Evolutionary conservation across 2,888 invertebrate species (phyloP).

Genomic region (Macaria liturata): DNA sequence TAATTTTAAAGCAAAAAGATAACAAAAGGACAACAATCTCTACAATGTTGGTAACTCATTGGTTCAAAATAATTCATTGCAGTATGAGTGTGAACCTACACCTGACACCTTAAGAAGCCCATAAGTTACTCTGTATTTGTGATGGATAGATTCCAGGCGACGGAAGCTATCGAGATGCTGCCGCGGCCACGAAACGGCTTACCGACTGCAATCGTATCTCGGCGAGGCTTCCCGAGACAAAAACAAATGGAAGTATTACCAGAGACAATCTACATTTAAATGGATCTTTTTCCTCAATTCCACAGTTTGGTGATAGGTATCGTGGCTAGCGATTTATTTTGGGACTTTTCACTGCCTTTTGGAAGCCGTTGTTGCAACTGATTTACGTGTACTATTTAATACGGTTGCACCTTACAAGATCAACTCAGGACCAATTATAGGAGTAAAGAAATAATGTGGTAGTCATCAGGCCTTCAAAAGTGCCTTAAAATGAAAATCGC

Average conservation of each 20-base stretch:
- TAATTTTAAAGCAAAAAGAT: too few species aligned
- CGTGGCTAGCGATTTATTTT: conserved; percentile 75
- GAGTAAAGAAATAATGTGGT: too few species aligned
- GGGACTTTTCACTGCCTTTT: conserved; percentile 57
- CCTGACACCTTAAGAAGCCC: too few species aligned
- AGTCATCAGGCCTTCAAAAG: too few species aligned
- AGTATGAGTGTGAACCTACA: too few species aligned
- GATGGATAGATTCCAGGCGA: conserved; percentile 23
- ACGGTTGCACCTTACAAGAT: too few species aligned
- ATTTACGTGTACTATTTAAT: conserved; percentile 14
- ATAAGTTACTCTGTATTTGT: conserved; percentile 14
- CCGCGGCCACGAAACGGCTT: conserved; percentile 61
- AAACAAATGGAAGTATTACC: conserved; percentile 82
- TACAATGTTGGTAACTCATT: too few species aligned
- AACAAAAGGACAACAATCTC: too few species aligned
- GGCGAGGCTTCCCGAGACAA: conserved; percentile 68
- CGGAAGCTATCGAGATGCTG: conserved; percentile 38
- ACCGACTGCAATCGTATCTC: conserved; percentile 66
- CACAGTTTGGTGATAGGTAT: conserved; percentile 79
- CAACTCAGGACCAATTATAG: too few species aligned
- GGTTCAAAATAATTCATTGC: too few species aligned
- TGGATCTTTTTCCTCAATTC: conserved; percentile 81
- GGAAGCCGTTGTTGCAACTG: conserved; percentile 37
- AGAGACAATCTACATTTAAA: conserved; percentile 82
- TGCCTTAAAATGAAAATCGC: too few species aligned